Evolutionary conservation across 2,113 vertebrate species (phyloP), one percentile per base, ranked within the genome.

Genomic region (Pachyramphus minor): DNA sequence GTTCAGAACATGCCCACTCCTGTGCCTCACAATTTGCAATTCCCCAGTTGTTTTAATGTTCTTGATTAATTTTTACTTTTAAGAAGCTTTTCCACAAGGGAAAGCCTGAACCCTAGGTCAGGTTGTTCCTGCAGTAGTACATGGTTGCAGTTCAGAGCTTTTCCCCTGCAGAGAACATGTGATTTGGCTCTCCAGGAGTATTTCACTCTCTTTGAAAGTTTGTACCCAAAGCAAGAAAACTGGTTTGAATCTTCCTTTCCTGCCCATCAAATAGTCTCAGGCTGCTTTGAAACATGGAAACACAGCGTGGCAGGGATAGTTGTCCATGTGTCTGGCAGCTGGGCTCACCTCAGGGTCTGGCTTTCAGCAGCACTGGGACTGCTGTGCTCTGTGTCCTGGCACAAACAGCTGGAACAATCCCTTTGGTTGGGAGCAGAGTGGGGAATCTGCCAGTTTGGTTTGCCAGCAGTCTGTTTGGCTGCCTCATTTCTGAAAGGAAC

Each of bases 141-240:
- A 67, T 37, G 23, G 31, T 73, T 15, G 20, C 25, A 28, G 16
- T 41, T 31, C 14, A 18, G 73, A 56, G 44, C 9, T 55, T 55
- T 22, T 69, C 5, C 64, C 15, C 41, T 24, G 25, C 13, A 85
- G 28, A 80, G 44, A 50, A 14, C 2, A 2, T 1, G 3, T 0
- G 0, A 13, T 67, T 44, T 35, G 35, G 9, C 31, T 95, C 42
- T 35, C 39, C 33, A 7, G 12, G 3, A 22, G 14, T 33, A 14
- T 41, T 62, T 44, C 44, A 33, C 7, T 59, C 5, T 49, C 55
- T 75, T 66, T 42, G 64, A n/a, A 74, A 58, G 14, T 50, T 53
- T 63, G 19, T 23, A 62, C 4, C 7, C 35, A 58, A n/a, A 83
- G 39, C 31, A 45, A 66, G 50, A 63, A 69, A 86, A 47, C 22